Evolutionary conservation across 1,140 invertebrate species (phyloP).

Genomic region (Drosophila punjabiensis): DNA sequence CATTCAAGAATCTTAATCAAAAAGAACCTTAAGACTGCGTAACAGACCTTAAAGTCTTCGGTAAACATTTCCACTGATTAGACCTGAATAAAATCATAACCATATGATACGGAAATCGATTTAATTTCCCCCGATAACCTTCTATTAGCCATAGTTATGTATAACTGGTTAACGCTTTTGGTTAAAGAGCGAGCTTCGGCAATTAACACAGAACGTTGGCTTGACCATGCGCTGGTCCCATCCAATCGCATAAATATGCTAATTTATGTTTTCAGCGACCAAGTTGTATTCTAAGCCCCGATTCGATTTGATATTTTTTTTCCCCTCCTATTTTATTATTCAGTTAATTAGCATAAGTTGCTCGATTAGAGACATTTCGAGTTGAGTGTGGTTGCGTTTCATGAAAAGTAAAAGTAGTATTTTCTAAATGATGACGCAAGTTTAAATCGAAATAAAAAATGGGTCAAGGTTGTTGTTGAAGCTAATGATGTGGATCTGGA

Average conservation of each 20-base stretch:
- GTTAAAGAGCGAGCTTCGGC: slow-evolving; percentile 13
- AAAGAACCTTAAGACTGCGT: not conserved
- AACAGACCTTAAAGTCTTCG: not conserved
- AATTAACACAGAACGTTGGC: slow-evolving; percentile 28
- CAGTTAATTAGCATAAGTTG: slow-evolving; percentile 35
- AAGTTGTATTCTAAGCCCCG: slow-evolving; percentile 9
- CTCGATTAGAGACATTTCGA: slow-evolving; percentile 20
- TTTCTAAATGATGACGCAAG: slow-evolving; percentile 9
- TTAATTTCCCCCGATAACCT: slow-evolving; percentile 24
- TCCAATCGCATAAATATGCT: slow-evolving; percentile 36
- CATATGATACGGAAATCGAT: slow-evolving; percentile 26
- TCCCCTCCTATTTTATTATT: slow-evolving; percentile 18
- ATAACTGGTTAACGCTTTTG: slow-evolving; percentile 26
- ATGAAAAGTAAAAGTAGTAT: slow-evolving; percentile 33
- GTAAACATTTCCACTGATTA: slow-evolving; percentile 15
- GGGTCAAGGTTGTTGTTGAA: slow-evolving; percentile 9
- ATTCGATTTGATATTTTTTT: slow-evolving; percentile 6
- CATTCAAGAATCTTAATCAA: not conserved
- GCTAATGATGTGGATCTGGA: not conserved
- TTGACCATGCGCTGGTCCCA: slow-evolving; percentile 4
- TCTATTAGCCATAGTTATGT: slow-evolving; percentile 20
- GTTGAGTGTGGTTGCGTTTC: not conserved
- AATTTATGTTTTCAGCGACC: slow-evolving; percentile 32
- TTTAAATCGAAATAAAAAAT: slow-evolving; percentile 2
- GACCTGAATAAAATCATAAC: not conserved